A percentile compares a stretch with the other conserved stretches of the same genome.
Conservation (phyloP, 2,797 vertebrate species). For the Ambastaia sidthimunki region DNA sequence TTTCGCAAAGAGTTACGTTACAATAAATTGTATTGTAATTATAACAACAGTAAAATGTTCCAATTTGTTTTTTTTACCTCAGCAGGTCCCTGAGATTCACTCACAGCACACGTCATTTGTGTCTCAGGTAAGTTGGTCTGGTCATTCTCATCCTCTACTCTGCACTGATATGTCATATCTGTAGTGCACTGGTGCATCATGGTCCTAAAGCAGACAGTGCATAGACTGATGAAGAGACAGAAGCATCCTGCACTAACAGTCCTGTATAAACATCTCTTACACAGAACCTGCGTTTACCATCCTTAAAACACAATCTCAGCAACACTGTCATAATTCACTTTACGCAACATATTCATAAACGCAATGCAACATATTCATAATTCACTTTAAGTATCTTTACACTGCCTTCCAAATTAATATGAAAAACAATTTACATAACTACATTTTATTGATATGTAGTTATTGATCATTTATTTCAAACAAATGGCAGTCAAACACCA, state of each 20-base stretch:
- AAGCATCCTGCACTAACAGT: background rate
- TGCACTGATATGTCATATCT: background rate
- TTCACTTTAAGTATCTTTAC: constrained; percentile 38
- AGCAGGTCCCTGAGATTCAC: background rate
- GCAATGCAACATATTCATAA: too few species aligned
- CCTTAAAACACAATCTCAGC: constrained; percentile 8
- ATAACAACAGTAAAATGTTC: too few species aligned
- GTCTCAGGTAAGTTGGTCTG: constrained; percentile 1
- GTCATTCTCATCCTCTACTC: background rate
- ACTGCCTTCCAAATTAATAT: constrained; percentile 13
- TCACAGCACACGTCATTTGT: background rate
- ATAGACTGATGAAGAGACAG: background rate
- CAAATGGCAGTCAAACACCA: constrained; percentile 41
- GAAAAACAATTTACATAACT: constrained; percentile 17
- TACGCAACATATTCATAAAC: too few species aligned
- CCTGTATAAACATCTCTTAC: constrained; percentile 38
- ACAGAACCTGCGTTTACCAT: constrained; percentile 32
- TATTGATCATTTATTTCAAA: constrained; percentile 27
- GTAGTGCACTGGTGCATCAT: constrained; percentile 9
- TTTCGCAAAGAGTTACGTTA: too few species aligned
- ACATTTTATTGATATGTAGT: too few species aligned
- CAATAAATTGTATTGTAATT: too few species aligned
- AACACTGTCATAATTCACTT: constrained; percentile 34
- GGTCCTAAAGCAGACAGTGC: constrained; percentile 30
- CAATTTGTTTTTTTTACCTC: constrained; percentile 18